These are phyloP conservation scores for Oscheius sp. DNA, from an alignment of 2,888 invertebrate genomes.

Conservation along the genomic window DNA sequence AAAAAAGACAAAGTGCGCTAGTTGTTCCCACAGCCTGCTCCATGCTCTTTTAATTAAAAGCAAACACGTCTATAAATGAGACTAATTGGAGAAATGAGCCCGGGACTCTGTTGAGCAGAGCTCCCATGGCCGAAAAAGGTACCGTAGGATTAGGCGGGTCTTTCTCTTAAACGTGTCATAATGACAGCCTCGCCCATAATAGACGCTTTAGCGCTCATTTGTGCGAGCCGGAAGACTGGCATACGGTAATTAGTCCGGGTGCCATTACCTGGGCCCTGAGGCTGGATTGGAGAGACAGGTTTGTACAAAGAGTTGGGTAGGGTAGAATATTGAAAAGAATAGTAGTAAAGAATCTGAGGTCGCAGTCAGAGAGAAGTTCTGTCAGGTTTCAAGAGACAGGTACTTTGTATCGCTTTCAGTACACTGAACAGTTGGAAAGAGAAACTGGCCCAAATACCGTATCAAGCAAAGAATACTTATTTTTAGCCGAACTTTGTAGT, in stretches of 20 bases:
- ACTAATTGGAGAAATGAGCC: constrained; percentile 40
- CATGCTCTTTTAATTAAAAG: constrained; percentile 40
- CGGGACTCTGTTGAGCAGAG: not conserved
- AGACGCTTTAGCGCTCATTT: constrained; percentile 37
- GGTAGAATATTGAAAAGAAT: too few species aligned
- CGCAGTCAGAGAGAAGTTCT: too few species aligned
- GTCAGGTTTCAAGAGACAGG: too few species aligned
- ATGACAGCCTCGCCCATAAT: constrained; percentile 31
- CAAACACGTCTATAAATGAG: constrained; percentile 43
- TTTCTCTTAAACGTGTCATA: constrained; percentile 29
- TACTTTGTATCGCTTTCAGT: too few species aligned
- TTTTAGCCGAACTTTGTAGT: too few species aligned
- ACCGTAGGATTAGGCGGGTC: constrained; percentile 13
- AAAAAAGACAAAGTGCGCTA: not conserved
- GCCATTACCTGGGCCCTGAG: constrained; percentile 8
- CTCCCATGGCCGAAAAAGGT: not conserved
- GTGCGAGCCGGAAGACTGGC: constrained; percentile 30
- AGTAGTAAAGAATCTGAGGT: too few species aligned
- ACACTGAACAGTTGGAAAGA: too few species aligned
- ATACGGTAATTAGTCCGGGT: constrained; percentile 37
- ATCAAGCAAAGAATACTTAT: too few species aligned
- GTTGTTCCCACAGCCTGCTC: constrained; percentile 4
- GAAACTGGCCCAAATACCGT: too few species aligned
- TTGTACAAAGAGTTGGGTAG: too few species aligned
- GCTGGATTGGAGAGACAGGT: too few species aligned